Evolutionary conservation across 2,797 vertebrate genomes (phyloP).

Genomic region (Austrolebias charrua): DNA sequence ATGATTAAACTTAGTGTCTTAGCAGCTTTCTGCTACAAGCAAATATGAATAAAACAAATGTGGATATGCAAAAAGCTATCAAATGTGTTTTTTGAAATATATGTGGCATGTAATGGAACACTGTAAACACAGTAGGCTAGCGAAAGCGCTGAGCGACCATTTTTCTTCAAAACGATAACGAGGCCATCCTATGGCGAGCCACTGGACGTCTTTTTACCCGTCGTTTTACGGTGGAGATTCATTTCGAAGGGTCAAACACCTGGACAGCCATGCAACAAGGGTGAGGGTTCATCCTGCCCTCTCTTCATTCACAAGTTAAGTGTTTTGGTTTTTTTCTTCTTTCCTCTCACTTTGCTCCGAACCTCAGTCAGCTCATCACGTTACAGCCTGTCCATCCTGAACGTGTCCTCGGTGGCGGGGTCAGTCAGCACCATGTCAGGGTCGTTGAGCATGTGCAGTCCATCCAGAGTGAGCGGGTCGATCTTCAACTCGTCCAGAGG

Average conservation of each 20-base stretch:
- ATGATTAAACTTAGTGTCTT: slow-evolving; percentile 58
- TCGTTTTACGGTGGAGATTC: slow-evolving; percentile 61
- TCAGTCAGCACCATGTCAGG: slow-evolving; percentile 98
- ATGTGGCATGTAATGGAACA: slow-evolving; percentile 76
- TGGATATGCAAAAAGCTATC: slow-evolving; percentile 62
- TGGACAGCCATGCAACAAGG: slow-evolving; percentile 80
- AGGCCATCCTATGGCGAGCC: slow-evolving; percentile 68
- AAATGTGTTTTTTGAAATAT: slow-evolving; percentile 72
- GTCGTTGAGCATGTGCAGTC: slow-evolving; percentile 98
- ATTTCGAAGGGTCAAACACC: slow-evolving; percentile 73
- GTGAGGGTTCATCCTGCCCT: slow-evolving; percentile 71
- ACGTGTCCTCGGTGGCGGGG: slow-evolving; percentile 97
- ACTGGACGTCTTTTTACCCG: slow-evolving; percentile 64
- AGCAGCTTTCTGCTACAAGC: slow-evolving; percentile 70
- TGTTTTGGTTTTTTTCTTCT: slow-evolving; percentile 14
- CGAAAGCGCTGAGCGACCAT: slow-evolving; percentile 85
- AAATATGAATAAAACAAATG: slow-evolving; percentile 64
- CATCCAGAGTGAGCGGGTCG: slow-evolving; percentile 95
- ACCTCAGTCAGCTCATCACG: slow-evolving; percentile 18
- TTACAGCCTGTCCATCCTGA: slow-evolving; percentile 98
- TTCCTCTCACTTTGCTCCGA: slow-evolving; percentile 18
- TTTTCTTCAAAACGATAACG: slow-evolving; percentile 78
- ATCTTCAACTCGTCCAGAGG: slow-evolving; percentile 99
- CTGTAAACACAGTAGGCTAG: slow-evolving; percentile 80
- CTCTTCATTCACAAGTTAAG: slow-evolving; percentile 59